phyloP scores from a whole-genome alignment of 2,888 invertebrate species.

The Pristionchus mayeri region DNA sequence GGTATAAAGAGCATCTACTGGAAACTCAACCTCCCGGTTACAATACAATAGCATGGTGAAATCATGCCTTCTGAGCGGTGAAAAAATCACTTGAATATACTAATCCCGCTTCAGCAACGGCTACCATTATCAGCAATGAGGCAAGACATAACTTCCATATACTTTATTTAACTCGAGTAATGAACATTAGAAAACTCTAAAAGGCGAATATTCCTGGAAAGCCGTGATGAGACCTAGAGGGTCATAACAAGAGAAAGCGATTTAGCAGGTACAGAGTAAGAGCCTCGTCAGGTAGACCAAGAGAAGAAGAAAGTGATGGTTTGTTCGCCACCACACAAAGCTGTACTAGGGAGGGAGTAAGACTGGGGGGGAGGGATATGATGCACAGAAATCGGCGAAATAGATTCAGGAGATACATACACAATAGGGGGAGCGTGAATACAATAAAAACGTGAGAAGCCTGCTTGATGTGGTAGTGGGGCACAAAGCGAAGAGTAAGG shows the following conservation, averaged over 20 bases:
- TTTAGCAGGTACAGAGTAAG: constrained; percentile 33
- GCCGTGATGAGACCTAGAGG: not conserved
- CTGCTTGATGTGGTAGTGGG: not conserved
- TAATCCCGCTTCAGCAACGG: constrained; percentile 13
- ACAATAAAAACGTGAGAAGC: constrained; percentile 27
- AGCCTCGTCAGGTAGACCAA: not conserved
- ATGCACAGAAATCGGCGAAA: not conserved
- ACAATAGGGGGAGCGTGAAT: too few species aligned
- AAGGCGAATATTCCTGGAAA: not conserved
- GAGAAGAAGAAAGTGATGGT: not conserved
- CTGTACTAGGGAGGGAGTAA: not conserved
- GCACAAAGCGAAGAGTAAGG: not conserved
- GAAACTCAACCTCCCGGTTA: too few species aligned
- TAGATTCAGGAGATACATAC: not conserved
- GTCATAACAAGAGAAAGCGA: not conserved
- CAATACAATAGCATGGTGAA: too few species aligned
- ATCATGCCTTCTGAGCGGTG: too few species aligned
- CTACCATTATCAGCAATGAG: not conserved
- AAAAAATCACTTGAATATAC: not conserved
- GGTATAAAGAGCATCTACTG: not conserved
- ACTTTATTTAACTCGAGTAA: constrained; percentile 18
- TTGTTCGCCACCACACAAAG: constrained; percentile 29
- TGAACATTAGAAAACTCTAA: not conserved
- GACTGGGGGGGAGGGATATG: not conserved
- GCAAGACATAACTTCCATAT: not conserved